phyloP scores from a whole-genome alignment of 2,888 invertebrate species.

The Latrodectus elegans region DNA sequence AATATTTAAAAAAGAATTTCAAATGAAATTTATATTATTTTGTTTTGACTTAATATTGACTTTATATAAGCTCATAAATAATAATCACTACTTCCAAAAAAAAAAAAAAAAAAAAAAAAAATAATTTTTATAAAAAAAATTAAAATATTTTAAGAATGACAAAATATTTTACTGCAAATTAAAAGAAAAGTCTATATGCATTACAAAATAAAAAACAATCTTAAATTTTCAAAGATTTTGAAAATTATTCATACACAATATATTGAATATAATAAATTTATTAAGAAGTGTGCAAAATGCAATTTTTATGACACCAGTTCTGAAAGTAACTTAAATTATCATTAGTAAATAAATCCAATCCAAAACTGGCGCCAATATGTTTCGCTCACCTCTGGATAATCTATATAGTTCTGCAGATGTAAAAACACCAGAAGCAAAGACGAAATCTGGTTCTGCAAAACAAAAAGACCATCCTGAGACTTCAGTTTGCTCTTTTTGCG shows the following conservation, averaged over 20 bases:
- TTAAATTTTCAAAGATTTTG: background rate
- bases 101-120: too few species aligned
- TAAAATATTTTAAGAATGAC: too few species aligned
- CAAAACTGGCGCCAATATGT: constrained; percentile 64
- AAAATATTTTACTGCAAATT: too few species aligned
- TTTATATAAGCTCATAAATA: too few species aligned
- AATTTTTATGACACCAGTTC: background rate
- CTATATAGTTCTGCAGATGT: constrained; percentile 99
- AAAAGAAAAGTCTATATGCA: too few species aligned
- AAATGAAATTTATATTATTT: too few species aligned
- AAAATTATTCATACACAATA: constrained; percentile 2
- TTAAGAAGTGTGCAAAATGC: background rate
- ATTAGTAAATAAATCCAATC: constrained; percentile 56
- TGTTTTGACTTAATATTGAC: too few species aligned
- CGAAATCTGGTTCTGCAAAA: constrained; percentile 82
- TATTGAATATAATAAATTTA: background rate
- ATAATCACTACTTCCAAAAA: too few species aligned
- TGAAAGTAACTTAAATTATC: background rate
- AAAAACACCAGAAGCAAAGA: constrained; percentile 99
- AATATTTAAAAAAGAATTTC: too few species aligned
- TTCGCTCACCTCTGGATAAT: constrained; percentile 91
- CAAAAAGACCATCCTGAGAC: constrained; percentile 68
- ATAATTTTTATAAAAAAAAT: too few species aligned
- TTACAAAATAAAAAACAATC: background rate
- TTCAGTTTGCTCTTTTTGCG: constrained; percentile 68